Base-by-base conservation (phyloP, 2,888 invertebrate genomes). In the Eurytoma adleriae region DNA sequence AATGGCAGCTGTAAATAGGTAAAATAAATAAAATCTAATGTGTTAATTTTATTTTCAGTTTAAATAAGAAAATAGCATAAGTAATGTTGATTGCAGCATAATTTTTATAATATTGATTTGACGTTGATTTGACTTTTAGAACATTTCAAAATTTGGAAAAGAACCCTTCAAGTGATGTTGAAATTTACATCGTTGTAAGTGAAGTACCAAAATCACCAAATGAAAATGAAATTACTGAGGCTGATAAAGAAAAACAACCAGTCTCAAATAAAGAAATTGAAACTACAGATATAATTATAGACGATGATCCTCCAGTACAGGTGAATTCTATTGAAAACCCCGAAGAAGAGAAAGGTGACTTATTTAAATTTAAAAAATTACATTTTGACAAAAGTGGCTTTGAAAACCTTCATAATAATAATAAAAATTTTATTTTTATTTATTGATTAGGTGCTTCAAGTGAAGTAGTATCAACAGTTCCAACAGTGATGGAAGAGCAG, bases 1-100 rank as follows among this genome's bases (percentile, higher is more conserved):
- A 13, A 95, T 97, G 89, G 94, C 94, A 84, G 98, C 98, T 64
- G 95, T 98, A 0, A 96, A 96, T 87, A 93, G 95, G 92, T 92
- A 85, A 82, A 48, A 27, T 64, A 50, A n/a, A 75, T 50, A 69
- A 57, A 57, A 72, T 79, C 54, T 13, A 4, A 52, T 62, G 18
- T 54, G 59, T 71, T 66, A 69, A 70, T 64, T 59, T 27, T 59
- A 10, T 52, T 12, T 4, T 4, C 40, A 40, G 2, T 30, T 7
- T 40, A 50, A 20, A 30, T 13, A 57, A 66, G 5, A 1, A 18
- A 56, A 69, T 30, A 27, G n/a, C 16, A 12, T n/a, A n/a, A n/a
- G n/a, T n/a, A n/a, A n/a, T n/a, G n/a, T n/a, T n/a, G n/a, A n/a
- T n/a, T n/a, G n/a, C n/a, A n/a, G n/a, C n/a, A n/a, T n/a, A n/a